A percentile compares a stretch with the other conserved stretches of the same genome.
Evolutionary conservation across 2,113 vertebrate genomes (phyloP).

Genomic region (Corythornis cristatus): DNA sequence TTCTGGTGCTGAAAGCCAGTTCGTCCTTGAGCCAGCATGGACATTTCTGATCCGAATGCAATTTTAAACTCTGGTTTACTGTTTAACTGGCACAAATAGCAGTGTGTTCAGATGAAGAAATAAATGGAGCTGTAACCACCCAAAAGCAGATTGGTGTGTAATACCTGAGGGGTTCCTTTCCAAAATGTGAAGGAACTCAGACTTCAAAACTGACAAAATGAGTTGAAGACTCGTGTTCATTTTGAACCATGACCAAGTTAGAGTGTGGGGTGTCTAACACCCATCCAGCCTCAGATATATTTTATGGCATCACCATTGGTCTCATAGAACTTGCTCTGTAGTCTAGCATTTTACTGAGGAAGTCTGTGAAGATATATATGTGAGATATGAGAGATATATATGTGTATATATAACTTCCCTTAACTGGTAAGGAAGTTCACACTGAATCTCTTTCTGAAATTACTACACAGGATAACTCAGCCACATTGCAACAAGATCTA

Average conservation of each 20-base stretch:
- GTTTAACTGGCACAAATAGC: background rate
- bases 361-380: too few species aligned
- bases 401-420: background rate
- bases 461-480: constrained; percentile 8
- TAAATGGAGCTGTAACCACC: background rate
- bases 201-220: background rate
- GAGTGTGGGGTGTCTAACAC: rapidly evolving
- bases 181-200: background rate
- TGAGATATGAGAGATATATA: background rate
- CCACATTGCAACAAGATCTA: background rate
- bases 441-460: background rate
- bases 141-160: rapidly evolving
- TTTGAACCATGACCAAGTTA: background rate
- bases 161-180: background rate
- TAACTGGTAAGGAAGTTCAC: background rate
- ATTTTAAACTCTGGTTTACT: background rate
- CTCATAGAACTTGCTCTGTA: background rate
- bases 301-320: background rate
- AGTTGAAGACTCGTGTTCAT: background rate
- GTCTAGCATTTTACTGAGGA: background rate
- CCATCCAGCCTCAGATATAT: background rate
- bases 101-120: background rate
- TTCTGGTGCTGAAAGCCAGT: background rate
- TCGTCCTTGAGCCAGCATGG: background rate
- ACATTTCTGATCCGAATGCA: background rate